These are phyloP conservation scores for Paralvinella palmiformis DNA, from an alignment of 1,140 invertebrate species.

Conservation along the genomic window DNA sequence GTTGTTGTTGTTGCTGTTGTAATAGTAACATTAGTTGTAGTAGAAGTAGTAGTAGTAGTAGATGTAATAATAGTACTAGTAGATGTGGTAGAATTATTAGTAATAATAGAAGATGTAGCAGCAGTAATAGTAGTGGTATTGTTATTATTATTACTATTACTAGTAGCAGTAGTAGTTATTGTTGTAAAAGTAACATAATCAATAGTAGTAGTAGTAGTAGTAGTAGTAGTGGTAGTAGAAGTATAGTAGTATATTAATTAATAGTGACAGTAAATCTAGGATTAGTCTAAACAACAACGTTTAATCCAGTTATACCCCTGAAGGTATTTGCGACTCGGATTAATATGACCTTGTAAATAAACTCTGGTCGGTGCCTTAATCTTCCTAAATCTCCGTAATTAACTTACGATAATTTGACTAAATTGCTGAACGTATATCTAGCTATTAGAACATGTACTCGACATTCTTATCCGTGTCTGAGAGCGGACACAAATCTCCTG, in stretches of 20 bases:
- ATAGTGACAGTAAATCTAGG: not conserved
- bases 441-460: too few species aligned
- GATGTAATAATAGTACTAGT: not conserved
- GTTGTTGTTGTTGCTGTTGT: not conserved
- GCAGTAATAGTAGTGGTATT: constrained; percentile 6
- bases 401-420: too few species aligned
- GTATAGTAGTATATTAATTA: not conserved
- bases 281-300: not conserved
- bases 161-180: not conserved
- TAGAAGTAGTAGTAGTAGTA: not conserved
- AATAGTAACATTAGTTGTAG: not conserved
- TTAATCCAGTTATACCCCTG: too few species aligned
- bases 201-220: constrained; percentile 4
- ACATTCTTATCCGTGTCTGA: too few species aligned
- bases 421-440: too few species aligned
- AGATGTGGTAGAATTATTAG: constrained; percentile 6
- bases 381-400: too few species aligned
- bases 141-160: not conserved
- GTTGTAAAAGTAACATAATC: not conserved
- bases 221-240: constrained; percentile 1
- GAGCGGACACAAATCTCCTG: too few species aligned
- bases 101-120: not conserved
- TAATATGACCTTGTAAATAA: too few species aligned
- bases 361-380: too few species aligned
- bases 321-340: too few species aligned